phyloP scores from a whole-genome alignment of 2,888 invertebrate species.

The Tachina grossa region DNA sequence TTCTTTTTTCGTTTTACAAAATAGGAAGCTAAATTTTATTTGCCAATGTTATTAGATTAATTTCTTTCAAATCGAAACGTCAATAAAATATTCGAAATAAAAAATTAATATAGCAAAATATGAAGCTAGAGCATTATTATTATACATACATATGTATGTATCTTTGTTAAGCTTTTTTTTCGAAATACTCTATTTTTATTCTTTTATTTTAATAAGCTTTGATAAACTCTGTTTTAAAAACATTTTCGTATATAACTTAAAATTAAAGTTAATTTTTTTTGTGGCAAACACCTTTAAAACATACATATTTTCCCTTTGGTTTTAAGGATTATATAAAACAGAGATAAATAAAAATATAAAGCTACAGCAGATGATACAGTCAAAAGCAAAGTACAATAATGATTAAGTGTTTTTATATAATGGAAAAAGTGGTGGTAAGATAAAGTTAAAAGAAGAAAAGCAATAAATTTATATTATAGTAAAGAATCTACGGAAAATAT shows the following conservation, averaged over 20 bases:
- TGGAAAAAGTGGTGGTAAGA: slow-evolving; percentile 35
- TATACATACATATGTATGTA: too few relatives aligned
- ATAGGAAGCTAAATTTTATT: too few relatives aligned
- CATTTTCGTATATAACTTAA: background rate
- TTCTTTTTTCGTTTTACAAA: too few relatives aligned
- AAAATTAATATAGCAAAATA: too few relatives aligned
- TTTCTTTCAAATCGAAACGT: too few relatives aligned
- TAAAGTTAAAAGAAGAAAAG: slow-evolving; percentile 23
- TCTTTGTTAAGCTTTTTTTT: too few relatives aligned
- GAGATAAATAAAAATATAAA: slow-evolving; percentile 23
- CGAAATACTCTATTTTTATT: too few relatives aligned
- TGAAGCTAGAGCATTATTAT: too few relatives aligned
- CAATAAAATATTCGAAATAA: too few relatives aligned
- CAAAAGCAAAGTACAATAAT: slow-evolving; percentile 51
- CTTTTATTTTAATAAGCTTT: too few relatives aligned
- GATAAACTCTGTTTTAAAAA: background rate
- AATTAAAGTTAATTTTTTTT: background rate
- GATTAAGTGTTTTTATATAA: slow-evolving; percentile 43
- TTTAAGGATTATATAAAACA: background rate
- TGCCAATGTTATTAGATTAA: too few relatives aligned
- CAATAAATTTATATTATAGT: slow-evolving; percentile 9
- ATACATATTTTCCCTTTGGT: slow-evolving; percentile 14
- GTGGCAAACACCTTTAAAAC: slow-evolving; percentile 37
- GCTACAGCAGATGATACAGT: slow-evolving; percentile 52
- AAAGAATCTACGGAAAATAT: background rate